Conservation (phyloP, 2,888 invertebrate species). For the Acrobeloides nanus region DNA sequence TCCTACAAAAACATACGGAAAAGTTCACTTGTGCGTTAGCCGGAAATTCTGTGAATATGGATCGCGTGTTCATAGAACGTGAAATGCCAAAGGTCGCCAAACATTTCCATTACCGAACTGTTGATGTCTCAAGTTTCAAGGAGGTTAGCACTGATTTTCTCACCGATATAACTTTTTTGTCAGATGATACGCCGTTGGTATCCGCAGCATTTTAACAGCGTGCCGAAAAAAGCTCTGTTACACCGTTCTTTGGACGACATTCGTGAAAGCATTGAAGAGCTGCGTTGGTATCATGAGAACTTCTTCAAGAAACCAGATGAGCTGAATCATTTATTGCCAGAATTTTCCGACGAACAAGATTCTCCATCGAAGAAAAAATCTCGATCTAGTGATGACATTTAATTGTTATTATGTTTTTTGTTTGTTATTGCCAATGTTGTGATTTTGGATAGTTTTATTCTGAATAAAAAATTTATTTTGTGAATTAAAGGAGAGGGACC, state of each 20-base stretch:
- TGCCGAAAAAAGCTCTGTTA: conserved; percentile 50
- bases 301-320: conserved; percentile 59
- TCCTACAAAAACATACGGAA: conserved; percentile 63
- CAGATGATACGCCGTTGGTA: conserved; percentile 63
- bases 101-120: conserved; percentile 80
- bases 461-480: no score
- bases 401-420: no score
- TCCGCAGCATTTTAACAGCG: conserved; percentile 55
- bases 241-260: conserved; percentile 68
- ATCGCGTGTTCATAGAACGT: conserved; percentile 72
- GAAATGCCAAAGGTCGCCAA: conserved; percentile 72
- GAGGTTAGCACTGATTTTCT: conserved; percentile 61
- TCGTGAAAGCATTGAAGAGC: conserved; percentile 73
- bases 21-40: conserved; percentile 54
- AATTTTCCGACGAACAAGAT: no score
- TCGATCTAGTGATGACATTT: no score
- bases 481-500: no score
- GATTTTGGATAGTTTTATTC: no score
- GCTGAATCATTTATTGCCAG: no score
- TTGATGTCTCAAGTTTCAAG: conserved; percentile 84
- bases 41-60: conserved; percentile 59
- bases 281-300: conserved; percentile 69
- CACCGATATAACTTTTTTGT: background rate
- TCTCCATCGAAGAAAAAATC: no score
- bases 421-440: no score